Evolutionary conservation across 2,113 vertebrate species (phyloP), one percentile per base, ranked within the genome.

Genomic region (Enhydra lutris): DNA sequence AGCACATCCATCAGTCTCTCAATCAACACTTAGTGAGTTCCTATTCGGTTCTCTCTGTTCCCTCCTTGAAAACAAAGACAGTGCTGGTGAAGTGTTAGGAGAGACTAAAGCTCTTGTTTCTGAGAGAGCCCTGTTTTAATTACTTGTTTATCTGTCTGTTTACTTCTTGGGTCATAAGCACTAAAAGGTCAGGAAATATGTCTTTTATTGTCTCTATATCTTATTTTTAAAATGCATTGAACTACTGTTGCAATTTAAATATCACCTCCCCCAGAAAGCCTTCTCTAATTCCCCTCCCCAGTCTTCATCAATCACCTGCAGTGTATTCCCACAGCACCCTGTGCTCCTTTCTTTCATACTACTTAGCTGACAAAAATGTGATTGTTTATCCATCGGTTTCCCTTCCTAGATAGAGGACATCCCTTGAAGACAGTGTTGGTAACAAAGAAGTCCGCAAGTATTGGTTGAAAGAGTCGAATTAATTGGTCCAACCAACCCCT

Each of bases 21-120:
- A 50, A 0, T 57, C 65, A 42, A 8, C 29, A 21, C 4, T 21
- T 13, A 15, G 0, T 23, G 20, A 39, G 24, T 29, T 65, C 63
- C 80, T 50, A 9, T 45, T 47, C n/a, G 50, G 15, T 63, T 76
- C 50, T 57, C 9, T 85, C 63, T 65, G 29, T 65, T 31, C 63
- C 31, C 63, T 31, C 63, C 61, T 65, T 65, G 57, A 47, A 91
- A 71, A 26, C 36, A 71, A 57, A 69, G 55, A 61, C 6, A 14
- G 24, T 45, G 15, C 52, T 47, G 47, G n/a, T 1, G 3, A 73
- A 71, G 29, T 29, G 13, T 11, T 18, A 50, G 26, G 45, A 11
- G 12, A 93, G 82, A 42, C 15, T 11, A 47, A 50, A 42, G 21
- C 3, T 73, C 93, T 86, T 31, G 14, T 61, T 52, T 61, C 65